These are phyloP conservation scores for Schlechtendalia chinensis DNA, from an alignment of 1,140 invertebrate genomes.

Conservation along the genomic window DNA sequence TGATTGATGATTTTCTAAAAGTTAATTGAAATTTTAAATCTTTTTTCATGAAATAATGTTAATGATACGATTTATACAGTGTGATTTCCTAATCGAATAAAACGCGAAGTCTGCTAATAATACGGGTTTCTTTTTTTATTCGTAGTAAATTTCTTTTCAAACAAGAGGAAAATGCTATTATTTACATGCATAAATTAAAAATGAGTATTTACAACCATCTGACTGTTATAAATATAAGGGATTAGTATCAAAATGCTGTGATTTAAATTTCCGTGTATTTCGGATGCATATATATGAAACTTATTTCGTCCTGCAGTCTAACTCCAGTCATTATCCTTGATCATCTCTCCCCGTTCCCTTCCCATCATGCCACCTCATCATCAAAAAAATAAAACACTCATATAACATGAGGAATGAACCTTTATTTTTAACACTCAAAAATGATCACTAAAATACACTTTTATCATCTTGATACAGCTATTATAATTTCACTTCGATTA, in stretches of 20 bases:
- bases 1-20: not conserved
- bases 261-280: not conserved
- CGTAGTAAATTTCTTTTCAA: too few relatives aligned
- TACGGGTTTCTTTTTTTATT: too few relatives aligned
- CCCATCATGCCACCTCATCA: not conserved
- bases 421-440: conserved; percentile 12
- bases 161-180: too few relatives aligned
- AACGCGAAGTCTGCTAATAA: too few relatives aligned
- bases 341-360: not conserved
- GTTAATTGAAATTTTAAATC: not conserved
- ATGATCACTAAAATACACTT: not conserved
- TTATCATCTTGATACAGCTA: conserved; percentile 5
- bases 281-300: not conserved
- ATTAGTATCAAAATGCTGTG: conserved; percentile 2
- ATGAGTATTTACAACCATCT: not conserved
- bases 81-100: too few relatives aligned
- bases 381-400: not conserved
- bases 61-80: too few relatives aligned
- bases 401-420: not conserved
- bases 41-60: not conserved
- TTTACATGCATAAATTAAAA: conserved; percentile 3
- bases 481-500: not conserved
- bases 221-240: conserved; percentile 8
- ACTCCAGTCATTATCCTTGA: not conserved
- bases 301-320: not conserved